These are phyloP conservation scores for Crocallis elinguaria DNA, from an alignment of 2,888 invertebrate genomes.

Conservation along the genomic window DNA sequence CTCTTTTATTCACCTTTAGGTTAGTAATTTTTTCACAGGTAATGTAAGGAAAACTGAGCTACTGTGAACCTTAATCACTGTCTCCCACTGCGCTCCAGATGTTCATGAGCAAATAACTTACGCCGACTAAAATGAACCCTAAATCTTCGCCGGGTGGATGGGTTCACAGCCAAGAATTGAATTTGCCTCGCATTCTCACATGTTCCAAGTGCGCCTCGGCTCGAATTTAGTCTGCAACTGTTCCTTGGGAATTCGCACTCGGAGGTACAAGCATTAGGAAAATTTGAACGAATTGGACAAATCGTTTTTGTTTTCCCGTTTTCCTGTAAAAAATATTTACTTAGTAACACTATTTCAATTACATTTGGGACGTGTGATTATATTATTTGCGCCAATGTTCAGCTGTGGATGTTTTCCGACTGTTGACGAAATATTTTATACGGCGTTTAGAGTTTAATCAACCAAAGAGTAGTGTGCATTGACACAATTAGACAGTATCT, in stretches of 20 bases:
- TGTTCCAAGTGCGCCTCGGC: conserved; percentile 33
- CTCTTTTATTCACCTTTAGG: no score
- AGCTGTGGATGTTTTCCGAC: no score
- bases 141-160: conserved; percentile 73
- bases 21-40: no score
- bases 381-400: no score
- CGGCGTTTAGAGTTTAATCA: no score
- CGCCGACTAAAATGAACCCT: conserved; percentile 75
- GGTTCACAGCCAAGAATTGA: conserved; percentile 75
- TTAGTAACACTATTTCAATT: background rate
- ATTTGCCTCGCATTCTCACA: conserved; percentile 63
- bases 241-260: conserved; percentile 35
- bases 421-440: no score
- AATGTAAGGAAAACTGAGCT: background rate
- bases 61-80: conserved; percentile 20
- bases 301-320: conserved; percentile 12
- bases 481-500: no score
- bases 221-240: conserved; percentile 39
- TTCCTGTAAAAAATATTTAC: background rate
- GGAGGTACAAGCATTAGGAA: conserved; percentile 22
- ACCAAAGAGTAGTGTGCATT: no score
- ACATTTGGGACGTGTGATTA: no score
- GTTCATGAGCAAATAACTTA: conserved; percentile 79
- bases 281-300: conserved; percentile 18
- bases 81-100: conserved; percentile 60